These are phyloP conservation scores for Pimpla rufipes DNA, from an alignment of 2,888 invertebrate genomes.

Conservation along the genomic window DNA sequence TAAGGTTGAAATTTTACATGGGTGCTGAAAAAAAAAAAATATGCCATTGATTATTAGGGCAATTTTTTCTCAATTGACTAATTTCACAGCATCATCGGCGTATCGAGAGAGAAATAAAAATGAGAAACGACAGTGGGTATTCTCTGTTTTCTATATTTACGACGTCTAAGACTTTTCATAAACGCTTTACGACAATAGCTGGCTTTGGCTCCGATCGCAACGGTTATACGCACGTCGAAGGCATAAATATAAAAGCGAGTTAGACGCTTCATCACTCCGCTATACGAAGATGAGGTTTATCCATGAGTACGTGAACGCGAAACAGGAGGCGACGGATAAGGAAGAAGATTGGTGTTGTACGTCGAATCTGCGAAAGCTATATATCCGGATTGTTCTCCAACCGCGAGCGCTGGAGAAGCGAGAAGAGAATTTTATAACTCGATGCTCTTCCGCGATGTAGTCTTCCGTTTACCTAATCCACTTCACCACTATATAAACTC, in stretches of 20 bases:
- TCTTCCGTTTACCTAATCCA: conserved; percentile 11
- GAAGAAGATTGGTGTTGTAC: conserved; percentile 24
- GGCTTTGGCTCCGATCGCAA: conserved; percentile 29
- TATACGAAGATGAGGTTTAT: conserved; percentile 35
- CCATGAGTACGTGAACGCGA: conserved; percentile 1
- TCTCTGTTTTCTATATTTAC: conserved; percentile 33
- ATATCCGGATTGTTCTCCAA: conserved; percentile 8
- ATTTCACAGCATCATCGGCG: background rate
- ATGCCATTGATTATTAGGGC: no score
- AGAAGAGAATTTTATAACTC: conserved; percentile 7
- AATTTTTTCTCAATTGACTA: no score
- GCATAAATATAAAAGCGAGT: conserved; percentile 48
- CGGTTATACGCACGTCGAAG: conserved; percentile 30
- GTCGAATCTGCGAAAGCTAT: conserved; percentile 4
- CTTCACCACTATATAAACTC: conserved; percentile 5
- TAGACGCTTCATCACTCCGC: conserved; percentile 3
- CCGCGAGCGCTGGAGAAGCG: conserved; percentile 24
- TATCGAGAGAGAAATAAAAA: background rate
- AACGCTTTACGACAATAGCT: conserved; percentile 44
- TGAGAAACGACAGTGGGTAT: conserved; percentile 1
- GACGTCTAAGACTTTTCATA: conserved; percentile 62
- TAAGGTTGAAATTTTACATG: no score
- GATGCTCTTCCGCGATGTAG: conserved; percentile 18
- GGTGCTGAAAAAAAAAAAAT: no score
- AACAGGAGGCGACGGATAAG: background rate